These are phyloP conservation scores for Cherax quadricarinatus DNA, from an alignment of 1,140 invertebrate species.

Conservation along the genomic window DNA sequence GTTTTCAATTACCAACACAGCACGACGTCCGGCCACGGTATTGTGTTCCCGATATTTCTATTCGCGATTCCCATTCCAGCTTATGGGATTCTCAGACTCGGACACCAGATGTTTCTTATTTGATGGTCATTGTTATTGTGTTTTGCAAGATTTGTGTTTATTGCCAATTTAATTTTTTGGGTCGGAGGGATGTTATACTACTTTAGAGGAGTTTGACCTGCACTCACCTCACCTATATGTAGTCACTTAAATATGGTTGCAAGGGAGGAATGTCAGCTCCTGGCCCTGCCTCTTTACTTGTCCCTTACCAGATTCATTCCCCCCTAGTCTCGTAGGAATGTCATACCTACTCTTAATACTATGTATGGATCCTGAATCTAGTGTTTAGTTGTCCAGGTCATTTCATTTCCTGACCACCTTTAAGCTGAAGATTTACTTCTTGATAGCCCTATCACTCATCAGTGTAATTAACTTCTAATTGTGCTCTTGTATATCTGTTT, in stretches of 20 bases:
- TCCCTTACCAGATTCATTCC: too few relatives aligned
- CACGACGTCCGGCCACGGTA: slow-evolving; percentile 52
- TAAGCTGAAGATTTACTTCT: too few relatives aligned
- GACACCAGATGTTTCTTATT: slow-evolving; percentile 65
- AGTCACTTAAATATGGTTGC: not conserved
- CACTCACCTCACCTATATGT: slow-evolving; percentile 11
- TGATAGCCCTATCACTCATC: not conserved
- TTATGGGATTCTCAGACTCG: slow-evolving; percentile 61
- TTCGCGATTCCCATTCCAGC: slow-evolving; percentile 65
- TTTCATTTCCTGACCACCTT: too few relatives aligned
- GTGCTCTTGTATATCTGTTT: too few relatives aligned
- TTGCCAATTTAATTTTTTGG: slow-evolving; percentile 9
- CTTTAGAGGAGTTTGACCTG: not conserved
- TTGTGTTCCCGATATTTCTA: slow-evolving; percentile 70
- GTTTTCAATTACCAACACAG: slow-evolving; percentile 64
- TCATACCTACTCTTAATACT: too few relatives aligned
- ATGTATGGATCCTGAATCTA: too few relatives aligned
- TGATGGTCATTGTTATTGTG: slow-evolving; percentile 37
- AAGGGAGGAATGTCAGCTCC: not conserved
- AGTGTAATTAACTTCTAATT: too few relatives aligned
- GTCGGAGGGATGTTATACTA: not conserved
- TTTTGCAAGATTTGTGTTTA: slow-evolving; percentile 26
- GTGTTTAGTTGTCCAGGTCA: too few relatives aligned
- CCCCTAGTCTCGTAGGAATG: not conserved
- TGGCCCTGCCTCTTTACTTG: not conserved